Evolutionary conservation across 1,140 invertebrate genomes (phyloP).

Genomic region (Latrodectus geometricus): DNA sequence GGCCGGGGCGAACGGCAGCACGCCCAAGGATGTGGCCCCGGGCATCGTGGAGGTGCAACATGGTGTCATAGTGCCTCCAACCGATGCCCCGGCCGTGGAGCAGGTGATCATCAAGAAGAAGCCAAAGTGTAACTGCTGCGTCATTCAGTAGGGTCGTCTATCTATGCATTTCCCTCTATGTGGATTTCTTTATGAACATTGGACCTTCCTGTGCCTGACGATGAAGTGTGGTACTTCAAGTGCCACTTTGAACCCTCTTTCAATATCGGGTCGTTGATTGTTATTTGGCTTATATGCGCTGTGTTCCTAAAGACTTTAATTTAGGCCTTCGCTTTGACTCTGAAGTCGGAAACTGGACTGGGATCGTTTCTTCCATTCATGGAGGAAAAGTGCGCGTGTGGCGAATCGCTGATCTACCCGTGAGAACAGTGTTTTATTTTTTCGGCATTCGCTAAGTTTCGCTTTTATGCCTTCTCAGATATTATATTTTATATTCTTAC

Average conservation of each 20-base stretch:
- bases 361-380: no score
- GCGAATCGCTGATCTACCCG: not conserved
- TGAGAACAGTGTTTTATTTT: conserved; percentile 6
- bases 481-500: conserved; percentile 43
- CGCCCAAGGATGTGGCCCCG: conserved; percentile 36
- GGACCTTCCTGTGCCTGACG: no score
- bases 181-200: no score
- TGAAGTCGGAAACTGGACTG: not conserved
- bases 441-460: conserved; percentile 18
- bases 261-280: not conserved
- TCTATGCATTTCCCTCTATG: no score
- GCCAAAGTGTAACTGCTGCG: conserved; percentile 89
- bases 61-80: conserved; percentile 77
- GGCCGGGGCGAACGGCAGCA: conserved; percentile 39
- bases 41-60: conserved; percentile 80
- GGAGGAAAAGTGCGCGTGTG: not conserved
- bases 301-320: not conserved
- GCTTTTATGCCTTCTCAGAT: conserved; percentile 44
- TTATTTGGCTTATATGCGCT: not conserved
- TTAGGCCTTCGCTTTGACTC: not conserved
- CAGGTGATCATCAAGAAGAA: conserved; percentile 90
- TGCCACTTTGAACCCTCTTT: no score
- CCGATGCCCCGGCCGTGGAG: conserved; percentile 82
- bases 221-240: no score
- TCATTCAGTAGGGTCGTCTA: conserved; percentile 77